Base-by-base conservation (phyloP, 2,888 invertebrate species). In the Drosophila atroscutellata region DNA sequence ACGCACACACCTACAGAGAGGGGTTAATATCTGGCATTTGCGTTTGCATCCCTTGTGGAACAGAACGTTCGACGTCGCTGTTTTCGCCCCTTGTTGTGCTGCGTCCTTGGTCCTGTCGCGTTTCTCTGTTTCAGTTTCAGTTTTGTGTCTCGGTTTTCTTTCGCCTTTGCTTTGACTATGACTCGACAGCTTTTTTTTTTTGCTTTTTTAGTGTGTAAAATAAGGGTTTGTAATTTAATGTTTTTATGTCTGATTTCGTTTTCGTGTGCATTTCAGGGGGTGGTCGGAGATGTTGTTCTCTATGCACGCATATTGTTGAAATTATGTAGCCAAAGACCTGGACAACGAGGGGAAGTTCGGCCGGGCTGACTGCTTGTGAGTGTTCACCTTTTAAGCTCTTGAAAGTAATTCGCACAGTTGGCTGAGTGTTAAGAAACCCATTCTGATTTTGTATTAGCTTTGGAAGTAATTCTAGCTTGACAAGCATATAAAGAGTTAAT, bases 191-290 rank as follows among this genome's bases (percentile, higher is more conserved):
- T 76, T 72, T 26, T 60, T 30, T 30, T 55, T 81, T 74, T 55
- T 13, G 8, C 79, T 85, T 72, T 75, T 76, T 80, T 75, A 72
- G 77, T 77, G 77, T 77, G 77, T 67, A 75, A 90, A 91, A 91
- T 91, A 91, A 91, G 91, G 91, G 91, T 91, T 91, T 88, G 90
- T 84, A 91, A 88, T 90, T 89, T 89, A 91, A 91, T 91, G 90
- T 90, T 90, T 90, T 91, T 91, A 80, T 85, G 89, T 91, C 91
- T 91, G 91, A 91, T 90, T 91, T 87, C 81, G 75, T 83, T 82
- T 88, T 84, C 71, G 68, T 72, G 74, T 69, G 66, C 64, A 68
- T 56, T 70, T 32, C 60, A 61, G 36, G 59, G 54, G 56, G 62
- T 32, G 39, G 62, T 56, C 63, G 64, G 62, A 60, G 69, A 69